A percentile compares a stretch with the other conserved stretches of the same genome.
phyloP scores from a whole-genome alignment of 37 sponge, comb jelly and placozoan species.

The Diacarnus erythraeanus region DNA sequence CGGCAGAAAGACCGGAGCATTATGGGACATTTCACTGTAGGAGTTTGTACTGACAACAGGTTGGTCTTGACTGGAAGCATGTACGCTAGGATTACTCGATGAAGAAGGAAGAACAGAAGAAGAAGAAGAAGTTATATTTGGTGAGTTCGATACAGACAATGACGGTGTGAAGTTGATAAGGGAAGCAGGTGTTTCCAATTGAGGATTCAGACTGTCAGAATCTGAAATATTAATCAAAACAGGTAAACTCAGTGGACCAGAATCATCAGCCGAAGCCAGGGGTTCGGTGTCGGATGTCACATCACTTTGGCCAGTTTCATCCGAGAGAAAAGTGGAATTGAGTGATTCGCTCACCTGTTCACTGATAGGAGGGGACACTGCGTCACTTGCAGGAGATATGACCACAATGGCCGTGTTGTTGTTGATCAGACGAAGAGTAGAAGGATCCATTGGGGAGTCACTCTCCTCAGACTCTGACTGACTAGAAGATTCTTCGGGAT shows the following conservation, averaged over 20 bases:
- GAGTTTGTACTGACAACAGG: neutral
- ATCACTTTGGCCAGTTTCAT: neutral
- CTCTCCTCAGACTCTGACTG: slow-evolving; percentile 1
- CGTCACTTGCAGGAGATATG: neutral
- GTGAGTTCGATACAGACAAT: neutral
- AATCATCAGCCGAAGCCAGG: neutral
- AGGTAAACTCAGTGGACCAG: slow-evolving; percentile 8
- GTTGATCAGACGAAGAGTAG: neutral
- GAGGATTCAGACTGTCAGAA: neutral
- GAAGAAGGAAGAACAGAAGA: neutral
- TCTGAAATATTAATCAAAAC: slow-evolving; percentile 34
- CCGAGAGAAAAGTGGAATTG: neutral
- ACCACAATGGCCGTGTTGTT: neutral
- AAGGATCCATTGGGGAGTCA: neutral
- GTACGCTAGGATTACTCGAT: neutral
- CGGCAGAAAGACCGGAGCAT: neutral
- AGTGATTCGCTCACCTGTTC: neutral
- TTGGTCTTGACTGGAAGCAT: neutral
- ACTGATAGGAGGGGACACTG: neutral
- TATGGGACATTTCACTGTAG: neutral
- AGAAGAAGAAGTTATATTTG: neutral
- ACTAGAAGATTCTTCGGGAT: slow-evolving; percentile 8
- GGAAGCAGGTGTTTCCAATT: slow-evolving; percentile 7
- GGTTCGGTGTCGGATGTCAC: neutral
- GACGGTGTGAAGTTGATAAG: slow-evolving; percentile 22